Percentiles rank a stretch among this genome's conserved stretches.
These are phyloP conservation scores for Catharus minimus DNA, from an alignment of 2,113 vertebrate genomes.

Conservation along the genomic window DNA sequence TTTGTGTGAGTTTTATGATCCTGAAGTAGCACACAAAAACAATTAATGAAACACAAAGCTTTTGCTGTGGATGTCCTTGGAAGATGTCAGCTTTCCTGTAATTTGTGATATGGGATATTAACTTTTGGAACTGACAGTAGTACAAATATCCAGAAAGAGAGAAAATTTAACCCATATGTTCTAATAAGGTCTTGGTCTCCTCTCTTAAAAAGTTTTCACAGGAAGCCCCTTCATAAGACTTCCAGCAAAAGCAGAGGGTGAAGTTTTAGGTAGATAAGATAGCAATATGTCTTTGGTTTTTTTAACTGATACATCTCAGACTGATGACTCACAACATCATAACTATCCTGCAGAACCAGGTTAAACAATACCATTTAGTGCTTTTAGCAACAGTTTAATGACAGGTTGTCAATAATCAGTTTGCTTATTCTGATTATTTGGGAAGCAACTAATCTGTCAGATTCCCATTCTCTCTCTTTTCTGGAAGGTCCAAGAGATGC, in stretches of 20 bases:
- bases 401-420: neutral
- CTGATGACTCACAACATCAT: neutral
- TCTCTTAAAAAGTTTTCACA: neutral
- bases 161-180: neutral
- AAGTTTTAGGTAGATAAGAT: neutral
- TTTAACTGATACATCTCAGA: neutral
- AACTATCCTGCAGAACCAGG: neutral
- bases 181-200: neutral
- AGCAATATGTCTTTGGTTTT: neutral
- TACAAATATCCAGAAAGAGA: neutral
- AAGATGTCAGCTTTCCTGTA: neutral
- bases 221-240: neutral
- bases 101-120: neutral
- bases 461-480: neutral
- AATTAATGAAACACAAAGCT: neutral
- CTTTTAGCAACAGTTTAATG: neutral
- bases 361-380: neutral
- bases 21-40: neutral
- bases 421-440: neutral
- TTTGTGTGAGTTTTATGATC: neutral
- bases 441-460: neutral
- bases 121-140: neutral
- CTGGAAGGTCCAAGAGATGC: neutral
- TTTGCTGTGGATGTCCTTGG: neutral
- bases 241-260: neutral